Conservation (phyloP, 1,140 invertebrate species). For the Telenomus remus region DNA sequence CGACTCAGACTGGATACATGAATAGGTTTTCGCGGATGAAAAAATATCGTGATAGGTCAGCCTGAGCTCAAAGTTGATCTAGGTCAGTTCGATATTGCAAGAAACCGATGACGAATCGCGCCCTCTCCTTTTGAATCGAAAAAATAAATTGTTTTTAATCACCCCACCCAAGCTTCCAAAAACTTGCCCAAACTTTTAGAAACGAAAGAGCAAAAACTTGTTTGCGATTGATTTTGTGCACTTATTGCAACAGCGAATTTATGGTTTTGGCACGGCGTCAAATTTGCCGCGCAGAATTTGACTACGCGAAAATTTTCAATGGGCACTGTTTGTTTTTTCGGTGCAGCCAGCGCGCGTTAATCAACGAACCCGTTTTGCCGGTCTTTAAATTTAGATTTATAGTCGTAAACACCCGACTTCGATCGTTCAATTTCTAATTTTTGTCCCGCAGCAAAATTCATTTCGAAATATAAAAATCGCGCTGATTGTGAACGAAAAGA, state of each 20-base stretch:
- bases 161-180: too few relatives aligned
- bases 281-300: not conserved
- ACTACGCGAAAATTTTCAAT: not conserved
- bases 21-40: not conserved
- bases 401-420: too few relatives aligned
- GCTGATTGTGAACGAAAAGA: not conserved
- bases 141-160: not conserved
- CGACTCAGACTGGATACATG: not conserved
- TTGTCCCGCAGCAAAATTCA: too few relatives aligned
- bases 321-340: too few relatives aligned
- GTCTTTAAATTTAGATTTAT: too few relatives aligned
- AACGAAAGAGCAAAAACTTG: not conserved
- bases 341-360: too few relatives aligned
- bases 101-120: not conserved
- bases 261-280: conserved; percentile 2
- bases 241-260: not conserved
- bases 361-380: too few relatives aligned
- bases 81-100: conserved; percentile 17
- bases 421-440: too few relatives aligned
- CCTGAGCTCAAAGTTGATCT: conserved; percentile 13
- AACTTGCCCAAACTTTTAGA: too few relatives aligned
- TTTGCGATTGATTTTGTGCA: too few relatives aligned
- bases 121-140: too few relatives aligned
- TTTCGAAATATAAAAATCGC: too few relatives aligned
- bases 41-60: conserved; percentile 1